Conservation (phyloP, 2,797 vertebrate species). For the Poecilia wingei region DNA sequence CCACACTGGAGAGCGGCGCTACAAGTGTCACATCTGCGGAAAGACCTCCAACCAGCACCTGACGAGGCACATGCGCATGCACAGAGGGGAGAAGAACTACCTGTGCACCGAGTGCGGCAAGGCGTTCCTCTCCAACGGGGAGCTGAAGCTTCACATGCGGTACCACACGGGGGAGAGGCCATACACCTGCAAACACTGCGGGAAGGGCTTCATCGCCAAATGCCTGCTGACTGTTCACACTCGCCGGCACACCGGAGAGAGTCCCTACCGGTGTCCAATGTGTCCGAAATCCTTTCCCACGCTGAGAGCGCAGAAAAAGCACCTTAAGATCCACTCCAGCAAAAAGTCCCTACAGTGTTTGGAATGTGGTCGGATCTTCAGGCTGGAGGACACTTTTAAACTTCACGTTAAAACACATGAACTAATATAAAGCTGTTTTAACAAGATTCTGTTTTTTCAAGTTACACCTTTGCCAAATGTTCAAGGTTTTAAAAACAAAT, state of each 20-base stretch:
- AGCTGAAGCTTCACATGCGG: conserved; percentile 42
- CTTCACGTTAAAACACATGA: conserved; percentile 34
- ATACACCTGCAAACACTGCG: conserved; percentile 43
- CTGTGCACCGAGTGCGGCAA: conserved; percentile 52
- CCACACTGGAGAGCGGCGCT: conserved; percentile 48
- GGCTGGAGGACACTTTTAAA: conserved; percentile 37
- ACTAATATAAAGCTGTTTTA: neutral
- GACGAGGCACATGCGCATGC: conserved; percentile 54
- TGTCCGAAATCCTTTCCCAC: conserved; percentile 47
- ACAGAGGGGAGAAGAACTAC: conserved; percentile 52
- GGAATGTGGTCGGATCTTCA: conserved; percentile 52
- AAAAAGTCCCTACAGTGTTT: conserved; percentile 53
- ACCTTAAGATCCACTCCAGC: conserved; percentile 35
- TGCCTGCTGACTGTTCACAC: conserved; percentile 37
- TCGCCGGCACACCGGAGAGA: conserved; percentile 40
- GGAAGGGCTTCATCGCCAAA: conserved; percentile 42
- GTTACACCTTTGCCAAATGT: neutral
- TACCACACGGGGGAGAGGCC: conserved; percentile 54
- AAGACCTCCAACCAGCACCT: conserved; percentile 51
- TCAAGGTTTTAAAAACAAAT: neutral
- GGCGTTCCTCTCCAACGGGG: conserved; percentile 43
- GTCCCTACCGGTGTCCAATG: conserved; percentile 43
- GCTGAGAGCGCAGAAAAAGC: conserved; percentile 22
- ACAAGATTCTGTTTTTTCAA: neutral
- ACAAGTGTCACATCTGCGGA: conserved; percentile 47